A percentile compares a stretch with the other conserved stretches of the same genome.
Conservation (phyloP, 2,113 vertebrate genomes). For the sheep (Ovis aries) region DNA sequence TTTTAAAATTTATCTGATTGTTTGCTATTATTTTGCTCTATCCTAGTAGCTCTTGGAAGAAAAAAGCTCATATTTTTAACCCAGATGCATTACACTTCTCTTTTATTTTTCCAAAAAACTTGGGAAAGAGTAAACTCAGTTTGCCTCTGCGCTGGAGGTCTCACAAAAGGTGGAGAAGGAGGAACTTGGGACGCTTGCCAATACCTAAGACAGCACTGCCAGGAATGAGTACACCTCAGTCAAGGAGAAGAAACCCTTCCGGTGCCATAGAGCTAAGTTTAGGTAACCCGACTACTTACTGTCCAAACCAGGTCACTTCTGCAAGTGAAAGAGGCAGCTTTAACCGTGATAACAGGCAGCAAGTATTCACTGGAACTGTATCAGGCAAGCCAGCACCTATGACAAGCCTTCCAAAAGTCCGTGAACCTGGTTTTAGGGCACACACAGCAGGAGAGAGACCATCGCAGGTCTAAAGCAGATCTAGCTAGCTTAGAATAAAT, state of each 20-base stretch:
- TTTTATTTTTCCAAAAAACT: background rate
- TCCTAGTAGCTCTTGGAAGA: background rate
- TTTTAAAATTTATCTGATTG: background rate
- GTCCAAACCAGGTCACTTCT: background rate
- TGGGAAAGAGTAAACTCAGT: constrained; percentile 3
- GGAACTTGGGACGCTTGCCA: background rate
- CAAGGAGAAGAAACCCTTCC: background rate
- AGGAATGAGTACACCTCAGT: background rate
- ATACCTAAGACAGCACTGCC: background rate
- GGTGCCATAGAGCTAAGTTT: background rate
- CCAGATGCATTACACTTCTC: background rate
- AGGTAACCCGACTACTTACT: background rate
- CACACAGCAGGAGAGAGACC: constrained; percentile 14
- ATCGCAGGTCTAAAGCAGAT: background rate
- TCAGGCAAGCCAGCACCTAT: background rate
- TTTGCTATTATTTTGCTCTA: background rate
- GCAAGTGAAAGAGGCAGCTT: background rate
- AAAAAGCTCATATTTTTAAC: background rate
- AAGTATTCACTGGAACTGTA: background rate
- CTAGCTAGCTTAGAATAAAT: constrained; percentile 40
- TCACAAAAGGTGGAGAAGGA: background rate
- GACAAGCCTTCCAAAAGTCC: background rate
- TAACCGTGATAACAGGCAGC: background rate
- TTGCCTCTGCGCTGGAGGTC: background rate
- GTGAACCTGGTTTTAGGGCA: constrained; percentile 1